phyloP scores from a whole-genome alignment of 2,797 vertebrate species.

The Potorous gilbertii region DNA sequence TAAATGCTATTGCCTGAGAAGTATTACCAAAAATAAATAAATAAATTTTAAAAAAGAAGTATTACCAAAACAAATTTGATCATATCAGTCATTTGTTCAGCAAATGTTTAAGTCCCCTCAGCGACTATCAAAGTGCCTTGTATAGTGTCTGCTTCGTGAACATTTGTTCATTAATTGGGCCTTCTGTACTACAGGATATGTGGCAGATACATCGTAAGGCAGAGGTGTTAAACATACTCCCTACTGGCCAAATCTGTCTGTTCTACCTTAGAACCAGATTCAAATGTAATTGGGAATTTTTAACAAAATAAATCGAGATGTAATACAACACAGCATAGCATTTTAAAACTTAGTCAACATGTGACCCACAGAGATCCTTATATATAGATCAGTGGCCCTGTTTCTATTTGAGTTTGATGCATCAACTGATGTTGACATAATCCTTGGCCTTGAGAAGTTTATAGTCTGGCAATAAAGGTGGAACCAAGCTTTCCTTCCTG shows the following conservation, averaged over 20 bases:
- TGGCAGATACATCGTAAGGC: background rate
- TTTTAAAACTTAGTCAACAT: background rate
- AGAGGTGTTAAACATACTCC: background rate
- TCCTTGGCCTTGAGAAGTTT: background rate
- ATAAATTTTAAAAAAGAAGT: no score
- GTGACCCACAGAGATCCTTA: background rate
- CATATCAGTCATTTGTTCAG: background rate
- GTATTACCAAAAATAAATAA: background rate
- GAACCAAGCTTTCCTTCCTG: background rate
- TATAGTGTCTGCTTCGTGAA: background rate
- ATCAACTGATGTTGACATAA: background rate
- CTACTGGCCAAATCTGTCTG: background rate
- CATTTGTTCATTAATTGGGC: background rate
- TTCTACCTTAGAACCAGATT: background rate
- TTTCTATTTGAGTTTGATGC: background rate
- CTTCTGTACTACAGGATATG: background rate
- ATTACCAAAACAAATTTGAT: background rate
- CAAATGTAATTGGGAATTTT: background rate
- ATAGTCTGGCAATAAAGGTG: background rate
- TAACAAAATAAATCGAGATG: background rate
- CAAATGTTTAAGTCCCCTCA: background rate
- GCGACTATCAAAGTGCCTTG: background rate
- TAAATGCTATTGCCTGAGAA: background rate
- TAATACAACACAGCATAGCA: background rate
- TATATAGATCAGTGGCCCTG: background rate